Evolutionary conservation across 2,888 invertebrate species (phyloP).

Genomic region (Tetropium fuscum): DNA sequence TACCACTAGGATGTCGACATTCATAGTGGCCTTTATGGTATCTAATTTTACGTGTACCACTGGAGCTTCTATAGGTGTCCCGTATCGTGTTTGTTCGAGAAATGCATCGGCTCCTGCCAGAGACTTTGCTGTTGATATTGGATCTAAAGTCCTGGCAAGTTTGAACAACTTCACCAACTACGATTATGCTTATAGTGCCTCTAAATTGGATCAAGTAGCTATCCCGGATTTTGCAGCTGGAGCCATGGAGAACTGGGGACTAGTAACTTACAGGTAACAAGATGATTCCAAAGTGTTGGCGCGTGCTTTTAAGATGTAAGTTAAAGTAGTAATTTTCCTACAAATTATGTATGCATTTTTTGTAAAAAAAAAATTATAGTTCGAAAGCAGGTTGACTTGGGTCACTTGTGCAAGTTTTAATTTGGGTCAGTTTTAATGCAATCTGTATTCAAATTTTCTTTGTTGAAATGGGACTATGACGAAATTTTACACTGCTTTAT

Average conservation of each 20-base stretch:
- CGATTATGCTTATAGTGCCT: conserved; percentile 40
- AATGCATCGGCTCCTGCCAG: conserved; percentile 66
- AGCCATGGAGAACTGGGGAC: conserved; percentile 94
- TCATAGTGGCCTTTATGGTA: neutral
- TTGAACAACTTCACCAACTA: conserved; percentile 72
- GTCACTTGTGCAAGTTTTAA: too few species aligned
- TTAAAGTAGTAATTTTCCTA: too few species aligned
- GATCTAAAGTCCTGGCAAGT: conserved; percentile 65
- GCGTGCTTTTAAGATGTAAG: too few species aligned
- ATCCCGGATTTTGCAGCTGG: conserved; percentile 85
- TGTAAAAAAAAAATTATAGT: too few species aligned
- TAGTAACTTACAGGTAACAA: conserved; percentile 79
- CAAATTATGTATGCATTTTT: neutral
- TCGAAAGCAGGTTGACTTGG: too few species aligned
- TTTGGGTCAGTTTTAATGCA: too few species aligned
- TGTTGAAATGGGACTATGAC: too few species aligned
- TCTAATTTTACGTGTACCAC: neutral
- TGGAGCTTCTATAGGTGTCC: neutral
- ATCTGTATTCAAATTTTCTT: too few species aligned
- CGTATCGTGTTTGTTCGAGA: conserved; percentile 64
- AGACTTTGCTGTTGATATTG: conserved; percentile 65
- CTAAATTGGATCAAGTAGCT: conserved; percentile 83
- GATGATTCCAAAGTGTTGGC: too few species aligned
- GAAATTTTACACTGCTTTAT: too few species aligned
- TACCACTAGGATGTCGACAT: neutral